Evolutionary conservation across 2,888 invertebrate genomes (phyloP).

Genomic region (Euproctis similis): DNA sequence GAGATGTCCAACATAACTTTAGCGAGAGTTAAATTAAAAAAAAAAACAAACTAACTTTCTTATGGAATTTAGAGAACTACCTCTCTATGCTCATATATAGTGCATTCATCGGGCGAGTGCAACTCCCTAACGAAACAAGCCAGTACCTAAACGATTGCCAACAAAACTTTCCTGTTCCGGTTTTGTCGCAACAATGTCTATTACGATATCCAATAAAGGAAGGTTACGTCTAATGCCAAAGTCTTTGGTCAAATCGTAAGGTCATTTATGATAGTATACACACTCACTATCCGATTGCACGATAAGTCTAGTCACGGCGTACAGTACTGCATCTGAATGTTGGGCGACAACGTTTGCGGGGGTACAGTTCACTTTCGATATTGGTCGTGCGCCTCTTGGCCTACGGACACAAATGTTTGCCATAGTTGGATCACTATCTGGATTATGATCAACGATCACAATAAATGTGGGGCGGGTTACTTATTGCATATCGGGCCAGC

Average conservation of each 20-base stretch:
- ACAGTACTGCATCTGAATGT: constrained; percentile 36
- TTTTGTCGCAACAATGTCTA: constrained; percentile 6
- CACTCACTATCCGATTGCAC: constrained; percentile 51
- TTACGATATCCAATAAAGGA: constrained; percentile 24
- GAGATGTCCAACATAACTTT: no score
- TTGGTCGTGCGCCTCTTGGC: constrained; percentile 60
- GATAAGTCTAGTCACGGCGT: constrained; percentile 53
- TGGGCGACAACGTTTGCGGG: constrained; percentile 45
- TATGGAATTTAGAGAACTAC: no score
- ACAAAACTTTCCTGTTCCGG: no score
- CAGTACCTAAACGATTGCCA: no score
- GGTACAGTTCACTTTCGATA: constrained; percentile 65
- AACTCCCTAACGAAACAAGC: no score
- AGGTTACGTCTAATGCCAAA: constrained; percentile 33
- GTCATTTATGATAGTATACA: constrained; percentile 44
- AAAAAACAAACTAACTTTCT: no score
- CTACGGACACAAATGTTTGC: constrained; percentile 55
- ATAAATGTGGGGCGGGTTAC: constrained; percentile 56
- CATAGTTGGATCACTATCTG: constrained; percentile 57
- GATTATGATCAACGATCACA: constrained; percentile 58
- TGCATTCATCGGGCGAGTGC: no score
- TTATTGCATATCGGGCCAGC: constrained; percentile 59
- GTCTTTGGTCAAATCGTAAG: constrained; percentile 36
- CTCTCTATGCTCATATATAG: no score
- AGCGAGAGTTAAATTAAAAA: no score